Evolutionary conservation across 2,113 vertebrate genomes (phyloP).

Genomic region (Saguinus imperator): DNA sequence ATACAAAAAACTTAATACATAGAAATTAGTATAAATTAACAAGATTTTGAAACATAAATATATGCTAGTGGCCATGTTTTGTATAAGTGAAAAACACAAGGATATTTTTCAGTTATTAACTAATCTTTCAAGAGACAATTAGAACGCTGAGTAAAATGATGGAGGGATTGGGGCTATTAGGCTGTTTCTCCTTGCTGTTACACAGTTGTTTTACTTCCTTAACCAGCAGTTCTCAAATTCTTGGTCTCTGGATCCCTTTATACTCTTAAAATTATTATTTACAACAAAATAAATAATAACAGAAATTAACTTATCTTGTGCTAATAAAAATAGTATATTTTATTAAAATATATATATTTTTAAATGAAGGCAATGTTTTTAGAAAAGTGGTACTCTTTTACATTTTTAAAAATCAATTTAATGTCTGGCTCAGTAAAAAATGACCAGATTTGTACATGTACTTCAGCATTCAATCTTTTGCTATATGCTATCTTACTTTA

Average conservation of each 20-base stretch:
- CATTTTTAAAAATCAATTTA: background rate
- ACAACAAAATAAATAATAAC: background rate
- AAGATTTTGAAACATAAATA: slow-evolving; percentile 26
- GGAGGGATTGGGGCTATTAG: background rate
- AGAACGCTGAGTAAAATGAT: background rate
- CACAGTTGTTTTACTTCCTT: background rate
- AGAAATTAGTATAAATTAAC: slow-evolving; percentile 12
- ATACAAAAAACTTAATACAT: background rate
- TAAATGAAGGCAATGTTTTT: background rate
- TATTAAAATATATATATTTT: background rate
- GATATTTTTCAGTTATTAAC: background rate
- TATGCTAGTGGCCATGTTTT: background rate
- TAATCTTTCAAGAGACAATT: background rate
- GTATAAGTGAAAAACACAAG: background rate
- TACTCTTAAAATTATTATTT: background rate
- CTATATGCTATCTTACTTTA: background rate
- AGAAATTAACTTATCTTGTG: background rate
- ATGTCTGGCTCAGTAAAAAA: background rate
- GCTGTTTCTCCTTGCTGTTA: background rate
- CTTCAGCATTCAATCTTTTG: background rate
- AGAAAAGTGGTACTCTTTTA: background rate
- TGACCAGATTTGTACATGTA: background rate
- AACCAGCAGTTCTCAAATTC: background rate
- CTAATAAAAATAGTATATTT: background rate
- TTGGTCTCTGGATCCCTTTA: background rate